Conservation (phyloP, 2,888 invertebrate species). For the Lasioglossum figueresi region DNA sequence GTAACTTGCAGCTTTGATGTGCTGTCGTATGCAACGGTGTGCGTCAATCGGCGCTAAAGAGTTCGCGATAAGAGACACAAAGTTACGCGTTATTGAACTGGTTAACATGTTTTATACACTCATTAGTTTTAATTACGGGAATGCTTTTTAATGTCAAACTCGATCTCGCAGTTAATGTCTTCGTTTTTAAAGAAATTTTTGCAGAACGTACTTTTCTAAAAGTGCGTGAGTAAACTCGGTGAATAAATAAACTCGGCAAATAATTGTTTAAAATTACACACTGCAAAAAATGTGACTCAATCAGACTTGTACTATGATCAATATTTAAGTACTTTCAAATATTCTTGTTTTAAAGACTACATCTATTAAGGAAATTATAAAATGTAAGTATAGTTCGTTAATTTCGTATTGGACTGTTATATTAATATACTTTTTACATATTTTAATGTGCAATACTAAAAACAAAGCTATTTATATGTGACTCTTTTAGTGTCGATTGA, state of each 20-base stretch:
- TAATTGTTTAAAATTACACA: neutral
- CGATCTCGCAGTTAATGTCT: slow-evolving; percentile 31
- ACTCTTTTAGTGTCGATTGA: no score
- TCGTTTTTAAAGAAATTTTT: neutral
- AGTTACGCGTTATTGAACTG: slow-evolving; percentile 34
- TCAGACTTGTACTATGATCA: neutral
- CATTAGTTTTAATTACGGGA: slow-evolving; percentile 36
- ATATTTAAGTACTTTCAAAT: neutral
- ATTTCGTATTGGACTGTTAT: neutral
- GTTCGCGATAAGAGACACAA: slow-evolving; percentile 34
- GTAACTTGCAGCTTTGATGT: neutral
- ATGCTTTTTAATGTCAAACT: slow-evolving; percentile 32
- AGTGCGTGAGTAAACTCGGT: neutral
- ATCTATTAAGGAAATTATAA: neutral
- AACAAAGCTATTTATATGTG: no score
- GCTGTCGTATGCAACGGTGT: slow-evolving; percentile 18
- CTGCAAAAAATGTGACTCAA: neutral
- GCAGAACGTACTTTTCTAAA: neutral
- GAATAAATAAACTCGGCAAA: neutral
- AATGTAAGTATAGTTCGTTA: no score
- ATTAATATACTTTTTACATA: neutral
- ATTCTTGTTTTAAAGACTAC: neutral
- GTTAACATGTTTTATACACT: slow-evolving; percentile 44
- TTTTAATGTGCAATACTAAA: no score
- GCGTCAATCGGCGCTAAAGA: slow-evolving; percentile 27